Conservation (phyloP, 2,888 invertebrate species). For the Sipha maydis region DNA sequence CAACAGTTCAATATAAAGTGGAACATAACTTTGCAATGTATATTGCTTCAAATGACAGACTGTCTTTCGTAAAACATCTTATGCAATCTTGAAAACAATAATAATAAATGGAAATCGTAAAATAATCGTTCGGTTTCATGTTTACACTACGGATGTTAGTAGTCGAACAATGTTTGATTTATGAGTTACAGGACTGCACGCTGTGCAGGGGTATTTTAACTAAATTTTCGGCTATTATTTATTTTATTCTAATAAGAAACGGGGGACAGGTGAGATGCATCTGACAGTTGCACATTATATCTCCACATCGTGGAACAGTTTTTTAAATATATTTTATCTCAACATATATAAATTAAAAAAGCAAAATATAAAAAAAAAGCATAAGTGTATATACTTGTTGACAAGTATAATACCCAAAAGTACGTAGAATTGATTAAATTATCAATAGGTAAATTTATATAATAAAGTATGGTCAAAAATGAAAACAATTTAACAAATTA, state of each 20-base stretch:
- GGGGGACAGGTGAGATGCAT: constrained; percentile 44
- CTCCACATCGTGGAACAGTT: not conserved
- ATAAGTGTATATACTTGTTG: not conserved
- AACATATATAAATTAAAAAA: too few species aligned
- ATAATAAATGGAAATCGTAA: constrained; percentile 39
- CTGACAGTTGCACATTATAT: constrained; percentile 34
- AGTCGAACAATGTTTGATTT: constrained; percentile 55
- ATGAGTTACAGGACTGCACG: constrained; percentile 47
- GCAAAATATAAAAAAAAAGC: too few species aligned
- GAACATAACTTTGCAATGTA: not conserved
- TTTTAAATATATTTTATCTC: constrained; percentile 6
- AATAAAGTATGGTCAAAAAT: too few species aligned
- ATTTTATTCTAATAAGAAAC: constrained; percentile 33
- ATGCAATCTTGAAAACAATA: constrained; percentile 28
- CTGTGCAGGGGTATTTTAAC: constrained; percentile 46
- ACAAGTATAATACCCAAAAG: too few species aligned
- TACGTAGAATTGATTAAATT: too few species aligned
- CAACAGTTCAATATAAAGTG: not conserved
- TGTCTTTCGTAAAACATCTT: constrained; percentile 1
- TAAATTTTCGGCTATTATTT: constrained; percentile 52
- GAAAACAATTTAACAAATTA: too few species aligned
- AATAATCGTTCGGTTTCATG: constrained; percentile 26
- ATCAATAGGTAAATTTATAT: too few species aligned
- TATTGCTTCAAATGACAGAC: not conserved
- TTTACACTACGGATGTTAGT: constrained; percentile 44